Evolutionary conservation across 2,797 vertebrate genomes (phyloP).

Genomic region (Danio tinwini): DNA sequence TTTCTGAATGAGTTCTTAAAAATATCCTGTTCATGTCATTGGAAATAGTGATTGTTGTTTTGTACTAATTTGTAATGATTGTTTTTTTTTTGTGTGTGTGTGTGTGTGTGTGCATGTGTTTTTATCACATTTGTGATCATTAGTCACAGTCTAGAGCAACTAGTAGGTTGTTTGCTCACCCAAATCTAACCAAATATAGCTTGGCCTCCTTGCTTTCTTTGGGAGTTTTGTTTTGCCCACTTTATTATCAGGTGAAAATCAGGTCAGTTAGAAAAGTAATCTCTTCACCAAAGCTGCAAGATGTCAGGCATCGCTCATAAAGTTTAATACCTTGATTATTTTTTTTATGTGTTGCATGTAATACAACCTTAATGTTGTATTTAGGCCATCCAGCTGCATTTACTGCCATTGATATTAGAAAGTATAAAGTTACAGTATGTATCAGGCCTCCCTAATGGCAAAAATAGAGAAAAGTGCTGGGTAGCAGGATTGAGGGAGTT

Average conservation of each 20-base stretch:
- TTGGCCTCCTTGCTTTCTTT: background rate
- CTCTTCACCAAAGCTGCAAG: background rate
- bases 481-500: constrained; percentile 1
- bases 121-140: background rate
- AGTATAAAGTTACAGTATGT: constrained; percentile 20
- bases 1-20: no score
- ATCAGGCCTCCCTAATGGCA: constrained; percentile 2
- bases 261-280: background rate
- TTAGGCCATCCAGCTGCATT: constrained; percentile 24
- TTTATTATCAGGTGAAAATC: background rate
- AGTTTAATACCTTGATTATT: background rate
- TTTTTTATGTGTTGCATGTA: background rate
- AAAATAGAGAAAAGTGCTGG: constrained; percentile 19
- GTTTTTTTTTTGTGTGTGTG: no score
- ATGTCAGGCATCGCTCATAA: background rate
- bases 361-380: constrained; percentile 5
- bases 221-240: background rate
- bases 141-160: background rate
- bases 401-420: background rate
- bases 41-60: no score
- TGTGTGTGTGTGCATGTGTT: background rate
- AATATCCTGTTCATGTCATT: no score
- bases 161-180: background rate
- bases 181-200: background rate
- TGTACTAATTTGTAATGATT: no score